Percentiles rank a stretch among this genome's conserved stretches.
phyloP scores from a whole-genome alignment of 2,888 invertebrate species.

The Platynereis dumerilii region DNA sequence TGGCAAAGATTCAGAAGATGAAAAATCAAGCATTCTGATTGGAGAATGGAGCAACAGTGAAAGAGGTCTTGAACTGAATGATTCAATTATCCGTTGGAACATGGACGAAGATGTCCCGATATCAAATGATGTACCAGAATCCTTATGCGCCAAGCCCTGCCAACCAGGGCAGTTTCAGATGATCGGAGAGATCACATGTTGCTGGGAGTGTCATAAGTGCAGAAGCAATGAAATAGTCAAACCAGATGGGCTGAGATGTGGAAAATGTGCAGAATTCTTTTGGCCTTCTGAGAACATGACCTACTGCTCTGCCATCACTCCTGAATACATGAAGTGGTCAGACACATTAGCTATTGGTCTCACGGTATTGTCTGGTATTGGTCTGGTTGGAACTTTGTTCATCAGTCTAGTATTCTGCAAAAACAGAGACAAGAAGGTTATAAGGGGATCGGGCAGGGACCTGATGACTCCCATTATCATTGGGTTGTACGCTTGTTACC shows the following conservation, averaged over 20 bases:
- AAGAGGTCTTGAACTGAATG: no score
- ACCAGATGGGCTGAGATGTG: not conserved
- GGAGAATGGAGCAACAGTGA: no score
- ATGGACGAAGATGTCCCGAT: no score
- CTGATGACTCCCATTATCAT: constrained; percentile 10
- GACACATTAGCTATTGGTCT: constrained; percentile 14
- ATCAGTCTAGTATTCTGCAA: constrained; percentile 7
- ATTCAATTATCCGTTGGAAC: no score
- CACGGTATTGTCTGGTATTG: not conserved
- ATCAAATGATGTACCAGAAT: constrained; percentile 6
- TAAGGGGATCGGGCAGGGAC: constrained; percentile 16
- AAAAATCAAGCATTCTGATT: no score
- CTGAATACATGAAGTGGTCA: constrained; percentile 7
- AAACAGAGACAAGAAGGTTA: constrained; percentile 14
- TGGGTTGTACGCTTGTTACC: constrained; percentile 8
- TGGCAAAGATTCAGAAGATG: no score
- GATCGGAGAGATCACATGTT: constrained; percentile 12
- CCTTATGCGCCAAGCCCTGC: constrained; percentile 18
- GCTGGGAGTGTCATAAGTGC: constrained; percentile 20
- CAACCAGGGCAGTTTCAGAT: constrained; percentile 15
- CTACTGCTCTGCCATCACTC: constrained; percentile 7
- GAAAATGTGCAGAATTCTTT: not conserved
- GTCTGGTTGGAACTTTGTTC: not conserved
- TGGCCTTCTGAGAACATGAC: constrained; percentile 16
- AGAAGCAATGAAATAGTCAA: constrained; percentile 8